A percentile compares a stretch with the other conserved stretches of the same genome.
Conservation (phyloP, 2,113 vertebrate genomes). For the Phodopus roborovskii region DNA sequence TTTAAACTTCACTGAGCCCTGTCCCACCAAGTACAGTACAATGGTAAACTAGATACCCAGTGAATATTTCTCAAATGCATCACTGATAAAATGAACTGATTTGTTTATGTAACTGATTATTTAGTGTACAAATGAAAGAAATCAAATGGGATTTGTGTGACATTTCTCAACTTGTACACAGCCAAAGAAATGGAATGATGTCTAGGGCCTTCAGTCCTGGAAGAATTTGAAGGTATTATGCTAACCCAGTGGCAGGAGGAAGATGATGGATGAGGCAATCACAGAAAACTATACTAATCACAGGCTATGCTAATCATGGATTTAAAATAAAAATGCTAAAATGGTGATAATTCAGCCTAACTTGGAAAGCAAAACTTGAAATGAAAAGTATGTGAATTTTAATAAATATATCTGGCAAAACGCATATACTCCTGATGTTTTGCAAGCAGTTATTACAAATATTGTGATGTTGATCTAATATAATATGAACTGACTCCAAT, state of each 20-base stretch:
- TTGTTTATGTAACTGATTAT: no score
- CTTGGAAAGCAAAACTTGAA: neutral
- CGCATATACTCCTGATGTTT: neutral
- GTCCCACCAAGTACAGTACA: neutral
- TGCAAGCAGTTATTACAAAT: neutral
- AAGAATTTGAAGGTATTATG: neutral
- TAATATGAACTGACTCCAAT: neutral
- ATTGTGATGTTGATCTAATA: neutral
- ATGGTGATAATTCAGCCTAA: neutral
- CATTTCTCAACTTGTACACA: neutral
- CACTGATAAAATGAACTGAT: neutral
- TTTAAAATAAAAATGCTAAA: neutral
- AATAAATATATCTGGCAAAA: constrained; percentile 6
- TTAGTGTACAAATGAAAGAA: neutral
- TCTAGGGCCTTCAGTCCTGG: neutral
- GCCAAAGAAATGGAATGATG: neutral
- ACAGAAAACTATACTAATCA: neutral
- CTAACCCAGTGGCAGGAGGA: neutral
- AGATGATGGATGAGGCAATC: neutral
- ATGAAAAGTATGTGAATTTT: neutral
- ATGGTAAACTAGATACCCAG: neutral
- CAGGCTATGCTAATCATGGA: neutral
- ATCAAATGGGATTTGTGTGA: neutral
- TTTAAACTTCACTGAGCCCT: neutral
- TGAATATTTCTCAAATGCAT: neutral